Base-by-base conservation (phyloP, 2,113 vertebrate genomes). In the Melanotaenia duboulayi region DNA sequence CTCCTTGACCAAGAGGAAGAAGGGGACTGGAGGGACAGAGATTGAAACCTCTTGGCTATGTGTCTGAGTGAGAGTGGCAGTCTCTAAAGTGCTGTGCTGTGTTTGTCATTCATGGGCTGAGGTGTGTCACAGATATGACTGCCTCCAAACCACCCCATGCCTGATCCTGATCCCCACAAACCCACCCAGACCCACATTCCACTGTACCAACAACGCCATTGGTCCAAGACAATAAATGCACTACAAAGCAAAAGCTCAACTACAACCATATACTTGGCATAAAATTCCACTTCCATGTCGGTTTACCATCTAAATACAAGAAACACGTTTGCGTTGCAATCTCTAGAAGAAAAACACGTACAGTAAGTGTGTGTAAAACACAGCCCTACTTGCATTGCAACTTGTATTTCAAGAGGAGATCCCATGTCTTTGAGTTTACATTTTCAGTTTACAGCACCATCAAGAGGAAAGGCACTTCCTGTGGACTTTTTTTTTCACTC, bases 381-480 rank as follows among this genome's bases (percentile, higher is more conserved):
- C 82, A 86, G 70, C 73, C n/a, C 70, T 70, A 89, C 90, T 91
- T 92, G 90, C 88, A 86, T 90, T 65, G 50, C 84, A 81, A 83
- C 91, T 87, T 81, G 85, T 85, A 82, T 78, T 88, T 83, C 60
- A 78, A 80, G 85, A 93, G 91, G 93, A 95, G 94, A 95, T 92
- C 94, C 92, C 90, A 85, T 37, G 39, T 73, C 32, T 89, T 91
- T 85, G 79, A 87, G 81, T 92, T 87, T 54, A 88, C 63, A 82
- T 85, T 78, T 84, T 91, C 81, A 46, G 50, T 88, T 91, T 91
- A 94, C 94, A 97, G 96, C 96, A 97, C 97, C 96, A 91, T 96
- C 95, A 93, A 95, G 94, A 96, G 93, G 95, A 98, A 98, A 99
- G 97, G 97, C 97, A 98, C 96, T 98, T 98, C 95, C 96, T 95